Percentiles rank a stretch among this genome's conserved stretches.
These are phyloP conservation scores for Pseudomyrmex pallidus DNA, from an alignment of 1,140 invertebrate species.

Conservation along the genomic window DNA sequence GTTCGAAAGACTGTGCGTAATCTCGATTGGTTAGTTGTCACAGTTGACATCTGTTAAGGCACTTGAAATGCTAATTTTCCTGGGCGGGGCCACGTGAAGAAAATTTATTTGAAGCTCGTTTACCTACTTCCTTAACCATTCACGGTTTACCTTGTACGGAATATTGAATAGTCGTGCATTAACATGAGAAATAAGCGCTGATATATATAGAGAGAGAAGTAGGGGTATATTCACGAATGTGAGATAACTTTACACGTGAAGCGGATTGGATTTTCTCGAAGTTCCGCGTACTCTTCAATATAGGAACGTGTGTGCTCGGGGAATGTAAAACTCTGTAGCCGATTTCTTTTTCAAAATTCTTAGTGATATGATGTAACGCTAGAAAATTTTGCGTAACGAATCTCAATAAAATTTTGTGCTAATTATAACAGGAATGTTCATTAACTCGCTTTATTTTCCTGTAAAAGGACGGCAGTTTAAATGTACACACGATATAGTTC, in stretches of 20 bases:
- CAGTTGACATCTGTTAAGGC: slow-evolving; percentile 76
- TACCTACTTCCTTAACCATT: slow-evolving; percentile 66
- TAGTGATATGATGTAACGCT: not conserved
- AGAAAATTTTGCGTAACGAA: not conserved
- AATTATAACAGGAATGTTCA: slow-evolving; percentile 42
- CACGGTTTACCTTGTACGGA: slow-evolving; percentile 59
- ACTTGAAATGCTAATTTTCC: slow-evolving; percentile 80
- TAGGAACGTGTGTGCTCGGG: slow-evolving; percentile 63
- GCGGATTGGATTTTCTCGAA: slow-evolving; percentile 46
- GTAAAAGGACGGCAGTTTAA: slow-evolving; percentile 48
- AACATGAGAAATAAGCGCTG: slow-evolving; percentile 65
- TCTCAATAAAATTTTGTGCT: slow-evolving; percentile 1
- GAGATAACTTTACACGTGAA: slow-evolving; percentile 12
- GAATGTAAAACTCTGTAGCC: slow-evolving; percentile 55
- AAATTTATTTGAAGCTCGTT: slow-evolving; percentile 69
- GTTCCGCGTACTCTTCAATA: slow-evolving; percentile 15
- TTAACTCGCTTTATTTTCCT: not conserved
- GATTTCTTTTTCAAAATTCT: slow-evolving; percentile 36
- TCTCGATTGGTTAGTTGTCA: slow-evolving; percentile 68
- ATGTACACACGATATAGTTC: slow-evolving; percentile 14
- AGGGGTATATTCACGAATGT: slow-evolving; percentile 6
- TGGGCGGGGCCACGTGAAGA: slow-evolving; percentile 68
- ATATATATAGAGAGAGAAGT: slow-evolving; percentile 32
- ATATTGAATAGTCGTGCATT: slow-evolving; percentile 67
- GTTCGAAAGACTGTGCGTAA: slow-evolving; percentile 46